A percentile compares a stretch with the other conserved stretches of the same genome.
These are phyloP conservation scores for Ctenopoma kingsleyae DNA, from an alignment of 2,797 vertebrate genomes.

Conservation along the genomic window DNA sequence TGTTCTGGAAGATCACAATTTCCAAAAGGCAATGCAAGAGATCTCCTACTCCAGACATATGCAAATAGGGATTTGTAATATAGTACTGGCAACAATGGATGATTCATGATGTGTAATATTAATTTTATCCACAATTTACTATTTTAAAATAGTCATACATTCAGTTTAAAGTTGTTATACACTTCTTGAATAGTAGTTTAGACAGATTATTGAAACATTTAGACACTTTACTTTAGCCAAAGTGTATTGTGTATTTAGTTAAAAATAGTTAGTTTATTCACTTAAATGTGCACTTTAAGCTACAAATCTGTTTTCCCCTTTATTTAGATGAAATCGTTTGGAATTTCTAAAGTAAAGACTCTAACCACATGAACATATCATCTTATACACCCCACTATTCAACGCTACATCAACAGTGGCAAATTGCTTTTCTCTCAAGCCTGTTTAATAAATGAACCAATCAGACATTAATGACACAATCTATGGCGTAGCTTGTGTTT, in stretches of 20 bases:
- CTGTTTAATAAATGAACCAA: slow-evolving; percentile 38
- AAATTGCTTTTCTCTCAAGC: slow-evolving; percentile 35
- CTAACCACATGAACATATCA: not conserved
- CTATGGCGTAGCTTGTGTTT: slow-evolving; percentile 25
- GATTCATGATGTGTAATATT: slow-evolving; percentile 1
- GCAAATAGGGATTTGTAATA: not conserved
- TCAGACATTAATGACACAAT: slow-evolving; percentile 37
- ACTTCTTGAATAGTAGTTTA: too few species aligned
- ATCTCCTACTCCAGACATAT: not conserved
- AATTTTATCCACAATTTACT: not conserved
- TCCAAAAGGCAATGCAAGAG: not conserved
- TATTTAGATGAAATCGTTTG: slow-evolving; percentile 9
- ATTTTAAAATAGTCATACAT: not conserved
- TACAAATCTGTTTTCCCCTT: not conserved
- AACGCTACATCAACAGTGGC: slow-evolving; percentile 27
- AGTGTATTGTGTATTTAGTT: not conserved
- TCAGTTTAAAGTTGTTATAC: not conserved
- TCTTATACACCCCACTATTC: slow-evolving; percentile 17
- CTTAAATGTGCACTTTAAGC: not conserved
- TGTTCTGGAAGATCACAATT: not conserved
- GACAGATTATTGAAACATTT: too few species aligned
- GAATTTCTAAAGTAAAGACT: slow-evolving; percentile 13
- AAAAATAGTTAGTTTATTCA: not conserved
- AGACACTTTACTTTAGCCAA: too few species aligned
- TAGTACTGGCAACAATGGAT: not conserved